These are phyloP conservation scores for Scalopus aquaticus DNA, from an alignment of 2,113 vertebrate genomes.

Conservation along the genomic window DNA sequence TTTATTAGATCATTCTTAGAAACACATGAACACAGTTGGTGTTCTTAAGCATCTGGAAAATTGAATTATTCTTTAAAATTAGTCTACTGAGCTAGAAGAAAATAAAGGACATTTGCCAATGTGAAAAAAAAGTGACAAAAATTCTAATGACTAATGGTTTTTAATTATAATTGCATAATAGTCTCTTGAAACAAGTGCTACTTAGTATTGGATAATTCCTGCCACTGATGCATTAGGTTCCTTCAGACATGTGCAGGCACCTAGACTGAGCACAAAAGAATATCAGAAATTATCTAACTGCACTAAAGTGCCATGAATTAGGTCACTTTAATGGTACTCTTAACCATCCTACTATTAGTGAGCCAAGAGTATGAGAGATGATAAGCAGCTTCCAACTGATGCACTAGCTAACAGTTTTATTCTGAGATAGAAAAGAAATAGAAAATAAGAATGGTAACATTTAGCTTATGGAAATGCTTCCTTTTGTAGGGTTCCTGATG, in stretches of 20 bases:
- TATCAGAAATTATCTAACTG: background rate
- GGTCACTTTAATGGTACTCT: constrained; percentile 43
- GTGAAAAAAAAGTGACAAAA: constrained; percentile 46
- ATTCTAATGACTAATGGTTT: constrained; percentile 59
- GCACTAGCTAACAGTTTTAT: background rate
- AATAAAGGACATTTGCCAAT: constrained; percentile 32
- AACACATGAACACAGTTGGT: constrained; percentile 30
- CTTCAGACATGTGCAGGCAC: background rate
- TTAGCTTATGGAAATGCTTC: background rate
- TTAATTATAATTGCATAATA: constrained; percentile 74
- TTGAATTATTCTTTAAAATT: constrained; percentile 56
- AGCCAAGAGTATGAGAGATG: background rate
- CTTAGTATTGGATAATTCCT: constrained; percentile 60
- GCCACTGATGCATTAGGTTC: constrained; percentile 19
- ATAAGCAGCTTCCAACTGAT: constrained; percentile 15
- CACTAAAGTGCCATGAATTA: constrained; percentile 48
- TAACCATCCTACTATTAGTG: constrained; percentile 31
- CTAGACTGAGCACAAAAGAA: constrained; percentile 9
- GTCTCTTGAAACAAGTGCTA: constrained; percentile 57
- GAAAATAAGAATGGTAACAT: constrained; percentile 10
- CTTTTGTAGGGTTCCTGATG: background rate
- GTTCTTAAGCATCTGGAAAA: constrained; percentile 47
- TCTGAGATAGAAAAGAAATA: background rate
- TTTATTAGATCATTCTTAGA: constrained; percentile 45
- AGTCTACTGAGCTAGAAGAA: constrained; percentile 40